Evolutionary conservation across 2,888 invertebrate genomes (phyloP), one percentile per base, ranked within the genome.

Genomic region (Dexiosoma caninum): DNA sequence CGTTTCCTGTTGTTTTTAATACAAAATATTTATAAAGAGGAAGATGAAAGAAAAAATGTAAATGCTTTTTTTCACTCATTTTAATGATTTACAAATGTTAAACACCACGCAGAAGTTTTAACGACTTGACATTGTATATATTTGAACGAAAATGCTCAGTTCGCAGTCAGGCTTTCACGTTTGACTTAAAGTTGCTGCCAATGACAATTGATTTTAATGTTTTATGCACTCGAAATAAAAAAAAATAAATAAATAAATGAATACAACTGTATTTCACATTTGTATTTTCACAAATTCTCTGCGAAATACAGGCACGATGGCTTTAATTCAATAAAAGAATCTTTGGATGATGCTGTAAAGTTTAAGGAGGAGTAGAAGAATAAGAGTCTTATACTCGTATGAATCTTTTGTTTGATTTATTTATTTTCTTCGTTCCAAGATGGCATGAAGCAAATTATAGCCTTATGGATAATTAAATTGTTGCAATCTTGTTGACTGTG

Each of bases 121-220:
- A 75, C 49, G 57, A 66, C 55, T 37, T 64, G 16, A 21, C 16
- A 46, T n/a, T 35, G 19, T 12, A 21, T 21, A 27, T 23, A 21
- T 37, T n/a, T 69, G 14, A 37, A 21, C 32, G 37, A 59, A 53
- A 53, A 55, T 32, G 14, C 4, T 57, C 42, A 21, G 16, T 57
- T 62, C 12, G n/a, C 35, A 6, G 8, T 27, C 37, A 42, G 64
- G 37, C 37, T 59, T 57, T 59, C 30, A 21, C 55, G n/a, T 67
- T 59, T 75, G 49, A 32, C 35, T 46, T 44, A 51, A 19, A 16
- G 14, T 62, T 55, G n/a, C 35, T 76, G 76, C 37, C 60, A 49
- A 67, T 69, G 76, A 76, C 76, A 76, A 53, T 76, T 69, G 76
- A 62, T 62, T 69, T 69, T 53, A 44, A 69, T 69, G 35, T 42